Evolutionary conservation across 2,113 vertebrate species (phyloP).

Genomic region (Microcebus griseorufus): DNA sequence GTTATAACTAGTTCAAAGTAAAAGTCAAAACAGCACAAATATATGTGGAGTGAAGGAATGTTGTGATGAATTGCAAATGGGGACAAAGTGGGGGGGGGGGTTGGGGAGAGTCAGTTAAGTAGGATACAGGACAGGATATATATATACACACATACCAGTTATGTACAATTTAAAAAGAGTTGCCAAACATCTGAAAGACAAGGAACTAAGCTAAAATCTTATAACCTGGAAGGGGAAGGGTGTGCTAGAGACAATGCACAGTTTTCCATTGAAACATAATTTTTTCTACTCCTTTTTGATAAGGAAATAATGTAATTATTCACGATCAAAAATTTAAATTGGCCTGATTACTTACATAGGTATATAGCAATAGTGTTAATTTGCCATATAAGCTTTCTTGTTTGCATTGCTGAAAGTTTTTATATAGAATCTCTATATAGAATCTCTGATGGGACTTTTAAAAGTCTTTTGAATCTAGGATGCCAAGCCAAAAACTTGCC

Average conservation of each 20-base stretch:
- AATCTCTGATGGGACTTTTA: not conserved
- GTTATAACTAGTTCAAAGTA: not conserved
- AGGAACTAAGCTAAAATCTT: not conserved
- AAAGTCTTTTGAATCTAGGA: not conserved
- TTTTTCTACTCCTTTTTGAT: not conserved
- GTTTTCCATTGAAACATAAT: not conserved
- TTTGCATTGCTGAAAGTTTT: conserved; percentile 8
- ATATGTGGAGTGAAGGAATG: not conserved
- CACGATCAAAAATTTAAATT: not conserved
- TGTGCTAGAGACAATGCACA: not conserved
- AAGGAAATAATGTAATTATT: not conserved
- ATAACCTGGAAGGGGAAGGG: not conserved
- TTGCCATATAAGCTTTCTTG: not conserved
- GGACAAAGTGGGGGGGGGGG: not conserved
- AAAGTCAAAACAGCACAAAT: not conserved
- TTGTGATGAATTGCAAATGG: not conserved
- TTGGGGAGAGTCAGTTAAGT: not conserved
- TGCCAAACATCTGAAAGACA: not conserved
- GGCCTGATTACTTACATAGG: not conserved
- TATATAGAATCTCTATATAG: not conserved
- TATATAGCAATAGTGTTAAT: not conserved
- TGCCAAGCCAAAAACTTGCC: not conserved
- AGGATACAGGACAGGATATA: not conserved
- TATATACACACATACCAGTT: not conserved
- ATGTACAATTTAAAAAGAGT: not conserved